phyloP scores from a whole-genome alignment of 2,113 vertebrate genomes.

The Prietella phreatophila region DNA sequence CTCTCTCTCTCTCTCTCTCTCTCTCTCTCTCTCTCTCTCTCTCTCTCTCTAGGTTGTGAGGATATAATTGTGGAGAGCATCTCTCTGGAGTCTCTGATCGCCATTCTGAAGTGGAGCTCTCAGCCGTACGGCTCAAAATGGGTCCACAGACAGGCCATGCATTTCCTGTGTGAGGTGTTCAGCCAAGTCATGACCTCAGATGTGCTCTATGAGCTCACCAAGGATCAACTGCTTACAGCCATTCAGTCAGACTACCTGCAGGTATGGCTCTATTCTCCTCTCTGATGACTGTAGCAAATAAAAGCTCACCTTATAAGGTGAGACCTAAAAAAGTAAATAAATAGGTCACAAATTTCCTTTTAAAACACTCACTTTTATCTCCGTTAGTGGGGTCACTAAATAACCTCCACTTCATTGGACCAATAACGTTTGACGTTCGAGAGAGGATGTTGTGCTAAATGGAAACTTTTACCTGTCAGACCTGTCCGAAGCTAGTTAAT shows the following conservation, averaged over 20 bases:
- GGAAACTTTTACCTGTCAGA: background rate
- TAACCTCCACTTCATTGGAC: background rate
- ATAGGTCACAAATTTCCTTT: background rate
- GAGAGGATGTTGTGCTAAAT: background rate
- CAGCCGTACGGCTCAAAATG: conserved; percentile 97
- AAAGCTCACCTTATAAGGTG: background rate
- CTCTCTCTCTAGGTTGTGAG: conserved; percentile 84
- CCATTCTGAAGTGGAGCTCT: conserved; percentile 98
- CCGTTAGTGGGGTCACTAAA: background rate
- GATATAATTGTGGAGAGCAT: conserved; percentile 97
- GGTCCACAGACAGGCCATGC: conserved; percentile 94
- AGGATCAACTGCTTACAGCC: conserved; percentile 91
- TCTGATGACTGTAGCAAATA: background rate
- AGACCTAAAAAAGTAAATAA: too few species aligned
- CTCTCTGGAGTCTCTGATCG: conserved; percentile 90
- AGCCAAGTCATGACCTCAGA: conserved; percentile 94
- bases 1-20: too few species aligned
- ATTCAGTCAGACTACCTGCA: conserved; percentile 98
- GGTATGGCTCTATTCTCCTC: conserved; percentile 71
- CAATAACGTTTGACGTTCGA: background rate
- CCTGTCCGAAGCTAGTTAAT: background rate
- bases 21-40: background rate
- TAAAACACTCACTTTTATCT: background rate
- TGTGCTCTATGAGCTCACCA: conserved; percentile 93
- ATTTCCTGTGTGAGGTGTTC: conserved; percentile 99